Evolutionary conservation across 1,140 invertebrate species (phyloP), one percentile per base, ranked within the genome.

Genomic region (Monochamus saltuarius): DNA sequence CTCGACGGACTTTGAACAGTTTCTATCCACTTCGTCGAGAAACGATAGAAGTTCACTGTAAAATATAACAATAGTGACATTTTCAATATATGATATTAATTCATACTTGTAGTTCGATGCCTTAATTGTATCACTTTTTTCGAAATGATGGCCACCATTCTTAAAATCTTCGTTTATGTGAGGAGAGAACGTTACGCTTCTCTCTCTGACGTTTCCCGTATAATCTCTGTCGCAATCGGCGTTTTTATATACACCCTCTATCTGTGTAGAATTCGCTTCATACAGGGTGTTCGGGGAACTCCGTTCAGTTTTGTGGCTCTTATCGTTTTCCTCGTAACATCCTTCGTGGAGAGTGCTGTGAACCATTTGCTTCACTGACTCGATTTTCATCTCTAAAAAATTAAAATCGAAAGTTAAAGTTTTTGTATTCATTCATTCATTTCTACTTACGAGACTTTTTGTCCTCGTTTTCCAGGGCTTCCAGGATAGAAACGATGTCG

Each of bases 1-100:
- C 1, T 55, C 49, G 47, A 74, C 36, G n/a, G 69, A 68, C 60
- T 72, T 67, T 6, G 54, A 50, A 62, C 71, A 70, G 29, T 67
- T 75, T 50, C 59, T 56, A 57, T 75, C 73, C 34, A 73, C 67
- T 65, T 75, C 72, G 46, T 75, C 72, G 10, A 75, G 59, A 62
- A 67, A 75, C 34, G 72, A 68, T 7, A 73, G 51, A 13, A 75
- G 62, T 57, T 70, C 64, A n/a, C 73, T 75, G 56, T 50, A 75
- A 73, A 16, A 50, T 3, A 7, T 2, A 36, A 39, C 22, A 17
- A 8, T n/a, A 38, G 37, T 38, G 6, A 17, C 34, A 29, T 34
- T 51, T 22, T 10, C 14, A 14, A n/a, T 35, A 51, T 8, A 46
- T 39, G 13, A 54, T 22, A n/a, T 7, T 38, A n/a, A 38, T 38